phyloP scores from a whole-genome alignment of 2,113 vertebrate genomes.

The Ammospiza caudacuta region DNA sequence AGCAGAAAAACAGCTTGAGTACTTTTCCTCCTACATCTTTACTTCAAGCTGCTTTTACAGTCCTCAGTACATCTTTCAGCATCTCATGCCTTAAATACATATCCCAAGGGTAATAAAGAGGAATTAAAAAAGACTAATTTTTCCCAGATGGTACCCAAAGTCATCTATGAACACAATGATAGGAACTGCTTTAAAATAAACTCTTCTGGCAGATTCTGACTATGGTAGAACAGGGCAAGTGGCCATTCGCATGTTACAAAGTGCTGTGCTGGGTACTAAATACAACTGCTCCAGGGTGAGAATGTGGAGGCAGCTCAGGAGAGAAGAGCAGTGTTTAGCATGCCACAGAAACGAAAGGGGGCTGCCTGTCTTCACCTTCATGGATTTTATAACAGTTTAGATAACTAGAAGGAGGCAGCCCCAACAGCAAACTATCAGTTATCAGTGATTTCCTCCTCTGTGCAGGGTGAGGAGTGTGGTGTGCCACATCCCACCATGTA shows the following conservation, averaged over 20 bases:
- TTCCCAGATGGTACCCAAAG: conserved; percentile 44
- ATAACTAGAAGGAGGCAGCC: conserved; percentile 26
- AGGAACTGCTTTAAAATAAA: conserved; percentile 25
- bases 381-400: conserved; percentile 35
- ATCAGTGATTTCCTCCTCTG: conserved; percentile 33
- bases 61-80: conserved; percentile 45
- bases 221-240: not conserved
- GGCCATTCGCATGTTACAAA: not conserved
- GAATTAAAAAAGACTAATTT: conserved; percentile 20
- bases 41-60: conserved; percentile 61
- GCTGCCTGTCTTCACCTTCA: conserved; percentile 11
- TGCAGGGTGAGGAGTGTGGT: not conserved
- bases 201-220: not conserved
- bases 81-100: conserved; percentile 42
- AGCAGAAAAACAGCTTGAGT: conserved; percentile 68
- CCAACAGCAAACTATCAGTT: conserved; percentile 20
- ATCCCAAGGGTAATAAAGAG: conserved; percentile 35
- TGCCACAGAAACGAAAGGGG: not conserved
- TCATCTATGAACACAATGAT: not conserved
- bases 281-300: not conserved
- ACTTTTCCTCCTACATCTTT: conserved; percentile 67
- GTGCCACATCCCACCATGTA: conserved; percentile 17
- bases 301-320: not conserved
- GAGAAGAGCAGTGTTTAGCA: not conserved
- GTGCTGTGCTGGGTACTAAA: not conserved